Percentiles rank a stretch among this genome's conserved stretches.
Evolutionary conservation across 2,888 invertebrate species (phyloP).

Genomic region (Metopia argyrocephala): DNA sequence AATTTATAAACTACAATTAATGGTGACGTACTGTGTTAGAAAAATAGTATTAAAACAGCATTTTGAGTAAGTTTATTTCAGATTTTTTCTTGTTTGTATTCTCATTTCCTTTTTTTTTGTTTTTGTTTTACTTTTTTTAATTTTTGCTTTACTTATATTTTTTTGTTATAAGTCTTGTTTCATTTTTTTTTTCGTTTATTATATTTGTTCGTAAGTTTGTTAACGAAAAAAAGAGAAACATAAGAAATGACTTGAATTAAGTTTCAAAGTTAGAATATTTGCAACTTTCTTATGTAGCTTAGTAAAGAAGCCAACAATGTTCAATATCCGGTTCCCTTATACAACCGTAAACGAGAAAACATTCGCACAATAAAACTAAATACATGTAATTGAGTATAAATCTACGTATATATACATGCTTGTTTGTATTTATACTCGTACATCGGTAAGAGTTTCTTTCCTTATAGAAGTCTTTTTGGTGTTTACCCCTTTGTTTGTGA

Average conservation of each 20-base stretch:
- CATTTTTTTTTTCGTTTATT: not conserved
- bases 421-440: too few relatives aligned
- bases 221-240: constrained; percentile 46
- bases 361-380: constrained; percentile 7
- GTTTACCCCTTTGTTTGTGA: constrained; percentile 1
- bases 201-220: constrained; percentile 27
- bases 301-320: constrained; percentile 58
- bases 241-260: constrained; percentile 59
- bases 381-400: constrained; percentile 2
- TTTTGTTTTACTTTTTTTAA: not conserved
- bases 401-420: not conserved
- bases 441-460: not conserved
- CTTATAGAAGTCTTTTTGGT: not conserved
- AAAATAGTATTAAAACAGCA: constrained; percentile 52
- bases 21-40: constrained; percentile 63
- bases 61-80: constrained; percentile 18
- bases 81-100: constrained; percentile 44
- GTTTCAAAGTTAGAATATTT: constrained; percentile 41
- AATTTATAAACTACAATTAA: constrained; percentile 68
- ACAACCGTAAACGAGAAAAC: not conserved
- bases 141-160: constrained; percentile 22
- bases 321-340: constrained; percentile 53
- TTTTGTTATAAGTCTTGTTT: constrained; percentile 1
- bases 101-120: not conserved
- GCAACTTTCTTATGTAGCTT: constrained; percentile 40